Conservation (phyloP, 2,113 vertebrate species). For the Sebastes schlegelii region DNA sequence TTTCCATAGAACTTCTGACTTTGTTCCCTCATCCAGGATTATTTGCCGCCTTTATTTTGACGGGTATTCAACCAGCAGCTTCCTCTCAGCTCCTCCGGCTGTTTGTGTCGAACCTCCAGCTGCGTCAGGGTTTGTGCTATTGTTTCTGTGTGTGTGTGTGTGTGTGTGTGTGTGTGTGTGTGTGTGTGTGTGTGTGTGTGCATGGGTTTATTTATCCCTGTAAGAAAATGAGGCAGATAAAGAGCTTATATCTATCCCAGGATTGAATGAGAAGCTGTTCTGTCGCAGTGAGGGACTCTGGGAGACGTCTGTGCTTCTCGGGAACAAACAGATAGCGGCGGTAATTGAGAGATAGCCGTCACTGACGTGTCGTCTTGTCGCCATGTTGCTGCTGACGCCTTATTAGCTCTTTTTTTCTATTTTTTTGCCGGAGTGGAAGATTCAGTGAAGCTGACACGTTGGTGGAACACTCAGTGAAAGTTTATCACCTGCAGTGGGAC, state of each 20-base stretch:
- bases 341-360: slow-evolving; percentile 40
- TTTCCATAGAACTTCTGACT: too few relatives aligned
- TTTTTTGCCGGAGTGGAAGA: background rate
- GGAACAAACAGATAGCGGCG: background rate
- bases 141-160: background rate
- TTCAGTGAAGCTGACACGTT: background rate
- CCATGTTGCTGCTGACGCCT: slow-evolving; percentile 10
- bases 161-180: background rate
- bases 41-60: slow-evolving; percentile 4
- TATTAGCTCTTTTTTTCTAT: slow-evolving; percentile 26
- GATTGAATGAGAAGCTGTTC: slow-evolving; percentile 34
- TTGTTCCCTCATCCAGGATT: too few relatives aligned
- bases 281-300: slow-evolving; percentile 20
- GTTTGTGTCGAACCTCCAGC: background rate
- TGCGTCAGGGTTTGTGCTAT: background rate
- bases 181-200: background rate
- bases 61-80: slow-evolving; percentile 11
- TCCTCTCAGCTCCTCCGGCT: background rate
- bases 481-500: slow-evolving; percentile 18
- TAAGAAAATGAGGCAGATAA: slow-evolving; percentile 36
- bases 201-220: background rate
- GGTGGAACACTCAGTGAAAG: background rate
- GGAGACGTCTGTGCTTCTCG: slow-evolving; percentile 12
- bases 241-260: slow-evolving; percentile 43
- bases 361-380: slow-evolving; percentile 16